Conservation (phyloP, 1,140 invertebrate species). For the Caerostris extrusa region DNA sequence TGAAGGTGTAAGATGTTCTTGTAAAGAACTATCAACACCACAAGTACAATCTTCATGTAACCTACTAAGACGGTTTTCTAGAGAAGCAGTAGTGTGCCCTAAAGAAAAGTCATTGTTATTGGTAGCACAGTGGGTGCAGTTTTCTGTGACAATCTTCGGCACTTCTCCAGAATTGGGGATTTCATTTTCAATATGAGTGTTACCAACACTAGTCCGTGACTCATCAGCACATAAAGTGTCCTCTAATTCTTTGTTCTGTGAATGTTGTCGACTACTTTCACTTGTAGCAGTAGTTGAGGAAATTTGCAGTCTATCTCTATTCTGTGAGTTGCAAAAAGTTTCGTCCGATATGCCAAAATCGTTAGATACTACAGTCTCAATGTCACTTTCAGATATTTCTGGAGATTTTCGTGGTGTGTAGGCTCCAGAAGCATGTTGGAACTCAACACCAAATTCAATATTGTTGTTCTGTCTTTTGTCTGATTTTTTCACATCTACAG, state of each 20-base stretch:
- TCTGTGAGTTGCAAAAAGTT: conserved; percentile 45
- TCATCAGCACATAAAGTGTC: conserved; percentile 12
- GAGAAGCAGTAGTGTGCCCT: conserved; percentile 49
- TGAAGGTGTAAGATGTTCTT: conserved; percentile 69
- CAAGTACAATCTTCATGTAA: conserved; percentile 67
- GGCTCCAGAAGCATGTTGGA: conserved; percentile 38
- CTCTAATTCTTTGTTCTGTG: conserved; percentile 20
- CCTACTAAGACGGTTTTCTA: conserved; percentile 51
- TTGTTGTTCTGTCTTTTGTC: conserved; percentile 64
- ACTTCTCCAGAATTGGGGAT: neutral
- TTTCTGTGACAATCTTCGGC: neutral
- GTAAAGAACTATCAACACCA: conserved; percentile 13
- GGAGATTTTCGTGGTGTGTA: conserved; percentile 37
- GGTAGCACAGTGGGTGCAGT: conserved; percentile 9
- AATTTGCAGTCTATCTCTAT: neutral
- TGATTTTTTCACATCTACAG: conserved; percentile 24
- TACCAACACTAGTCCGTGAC: conserved; percentile 32
- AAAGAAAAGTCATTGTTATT: neutral
- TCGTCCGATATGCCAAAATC: conserved; percentile 70
- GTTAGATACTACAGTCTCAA: conserved; percentile 59
- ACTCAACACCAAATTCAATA: conserved; percentile 64
- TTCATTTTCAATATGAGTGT: neutral
- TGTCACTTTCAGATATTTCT: conserved; percentile 54
- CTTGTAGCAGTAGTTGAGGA: neutral
- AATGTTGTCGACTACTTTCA: neutral